These are phyloP conservation scores for Marmota flaviventris DNA, from an alignment of 2,113 vertebrate species.

Conservation along the genomic window DNA sequence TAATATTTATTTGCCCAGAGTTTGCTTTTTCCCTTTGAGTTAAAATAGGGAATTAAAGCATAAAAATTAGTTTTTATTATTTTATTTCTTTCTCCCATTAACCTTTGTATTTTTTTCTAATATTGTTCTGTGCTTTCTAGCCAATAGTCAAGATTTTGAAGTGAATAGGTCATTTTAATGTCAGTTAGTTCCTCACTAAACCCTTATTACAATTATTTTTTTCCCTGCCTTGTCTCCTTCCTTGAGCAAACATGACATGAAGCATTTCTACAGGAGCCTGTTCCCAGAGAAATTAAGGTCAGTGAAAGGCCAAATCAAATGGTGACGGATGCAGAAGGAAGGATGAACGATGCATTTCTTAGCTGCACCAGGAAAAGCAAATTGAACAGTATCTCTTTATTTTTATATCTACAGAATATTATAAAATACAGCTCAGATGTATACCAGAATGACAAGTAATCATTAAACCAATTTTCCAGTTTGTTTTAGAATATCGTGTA, in stretches of 20 bases:
- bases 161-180: conserved; percentile 58
- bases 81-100: not conserved
- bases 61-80: not conserved
- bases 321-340: conserved; percentile 41
- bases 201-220: not conserved
- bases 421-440: not conserved
- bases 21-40: not conserved
- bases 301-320: conserved; percentile 64
- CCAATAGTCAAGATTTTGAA: conserved; percentile 62
- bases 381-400: not conserved
- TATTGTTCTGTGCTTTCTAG: not conserved
- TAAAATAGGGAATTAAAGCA: not conserved
- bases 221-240: conserved; percentile 4
- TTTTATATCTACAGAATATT: not conserved
- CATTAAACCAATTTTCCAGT: not conserved
- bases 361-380: not conserved
- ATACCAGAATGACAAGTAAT: not conserved
- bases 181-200: conserved; percentile 64
- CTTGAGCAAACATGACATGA: conserved; percentile 58
- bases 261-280: conserved; percentile 61
- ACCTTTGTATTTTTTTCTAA: conserved; percentile 33
- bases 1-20: not conserved
- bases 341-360: conserved; percentile 56
- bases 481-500: not conserved
- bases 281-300: conserved; percentile 74